phyloP scores from a whole-genome alignment of 35 echinoderm and acorn worm genomes.

The Stichopus chloronotus region DNA sequence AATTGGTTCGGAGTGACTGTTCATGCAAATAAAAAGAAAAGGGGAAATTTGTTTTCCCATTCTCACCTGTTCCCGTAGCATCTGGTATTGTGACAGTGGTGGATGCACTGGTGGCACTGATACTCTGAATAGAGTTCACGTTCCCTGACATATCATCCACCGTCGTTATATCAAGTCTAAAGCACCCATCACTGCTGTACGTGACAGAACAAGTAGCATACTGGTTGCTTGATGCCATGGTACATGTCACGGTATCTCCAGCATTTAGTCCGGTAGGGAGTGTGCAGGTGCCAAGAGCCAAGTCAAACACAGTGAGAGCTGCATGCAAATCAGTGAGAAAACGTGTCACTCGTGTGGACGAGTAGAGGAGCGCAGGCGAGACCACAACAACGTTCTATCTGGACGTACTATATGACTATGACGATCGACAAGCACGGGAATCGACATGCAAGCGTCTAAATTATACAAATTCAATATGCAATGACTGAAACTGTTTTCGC shows the following conservation, averaged over 20 bases:
- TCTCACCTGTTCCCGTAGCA: too few species aligned
- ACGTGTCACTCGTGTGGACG: neutral
- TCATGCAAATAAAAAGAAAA: too few species aligned
- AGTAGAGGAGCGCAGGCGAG: too few species aligned
- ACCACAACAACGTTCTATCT: too few species aligned
- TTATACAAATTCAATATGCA: too few species aligned
- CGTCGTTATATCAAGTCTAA: neutral
- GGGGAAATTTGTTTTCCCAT: too few species aligned
- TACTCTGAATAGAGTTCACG: neutral
- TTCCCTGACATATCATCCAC: neutral
- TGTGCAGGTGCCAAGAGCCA: neutral
- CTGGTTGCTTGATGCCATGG: neutral
- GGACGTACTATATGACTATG: too few species aligned
- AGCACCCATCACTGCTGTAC: neutral
- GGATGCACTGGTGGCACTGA: constrained; percentile 3
- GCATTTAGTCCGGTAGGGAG: neutral
- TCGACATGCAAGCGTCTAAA: too few species aligned
- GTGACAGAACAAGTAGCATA: neutral
- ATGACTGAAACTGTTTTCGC: too few species aligned
- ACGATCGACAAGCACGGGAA: too few species aligned
- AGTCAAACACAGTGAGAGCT: neutral
- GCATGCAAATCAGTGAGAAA: neutral
- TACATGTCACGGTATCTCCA: neutral
- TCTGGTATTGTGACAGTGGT: neutral
- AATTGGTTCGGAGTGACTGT: too few species aligned